A percentile compares a stretch with the other conserved stretches of the same genome.
These are phyloP conservation scores for Coilia nasus DNA, from an alignment of 2,797 vertebrate species.

Conservation along the genomic window DNA sequence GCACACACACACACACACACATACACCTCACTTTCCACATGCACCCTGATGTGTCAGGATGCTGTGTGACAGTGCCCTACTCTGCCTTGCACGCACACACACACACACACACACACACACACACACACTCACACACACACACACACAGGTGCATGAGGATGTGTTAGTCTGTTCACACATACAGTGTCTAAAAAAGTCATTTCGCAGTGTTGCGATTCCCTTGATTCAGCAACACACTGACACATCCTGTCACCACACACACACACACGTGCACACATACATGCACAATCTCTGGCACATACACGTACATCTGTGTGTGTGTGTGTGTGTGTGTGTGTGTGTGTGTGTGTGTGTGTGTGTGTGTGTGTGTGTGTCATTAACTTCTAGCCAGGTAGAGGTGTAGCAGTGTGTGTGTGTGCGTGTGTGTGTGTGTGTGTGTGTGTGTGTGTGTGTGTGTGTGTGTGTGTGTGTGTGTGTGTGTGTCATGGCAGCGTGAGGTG, in stretches of 20 bases:
- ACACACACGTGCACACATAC: too few species aligned
- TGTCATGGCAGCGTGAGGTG: background rate
- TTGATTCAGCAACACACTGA: background rate
- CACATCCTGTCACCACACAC: background rate
- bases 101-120: constrained; percentile 3
- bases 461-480: background rate
- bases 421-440: background rate
- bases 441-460: constrained; percentile 13
- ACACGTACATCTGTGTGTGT: too few species aligned
- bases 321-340: too few species aligned
- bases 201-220: background rate
- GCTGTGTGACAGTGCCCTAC: constrained; percentile 20
- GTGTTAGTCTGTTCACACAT: background rate
- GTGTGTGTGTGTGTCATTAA: too few species aligned
- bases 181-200: background rate
- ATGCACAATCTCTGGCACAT: too few species aligned
- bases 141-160: background rate
- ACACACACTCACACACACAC: background rate
- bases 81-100: background rate
- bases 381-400: too few species aligned
- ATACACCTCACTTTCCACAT: background rate
- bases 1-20: constrained; percentile 10
- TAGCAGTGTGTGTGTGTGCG: too few species aligned
- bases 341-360: too few species aligned
- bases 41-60: constrained; percentile 28